Conservation (phyloP, 2,113 vertebrate species). For the Microtus montanus region DNA sequence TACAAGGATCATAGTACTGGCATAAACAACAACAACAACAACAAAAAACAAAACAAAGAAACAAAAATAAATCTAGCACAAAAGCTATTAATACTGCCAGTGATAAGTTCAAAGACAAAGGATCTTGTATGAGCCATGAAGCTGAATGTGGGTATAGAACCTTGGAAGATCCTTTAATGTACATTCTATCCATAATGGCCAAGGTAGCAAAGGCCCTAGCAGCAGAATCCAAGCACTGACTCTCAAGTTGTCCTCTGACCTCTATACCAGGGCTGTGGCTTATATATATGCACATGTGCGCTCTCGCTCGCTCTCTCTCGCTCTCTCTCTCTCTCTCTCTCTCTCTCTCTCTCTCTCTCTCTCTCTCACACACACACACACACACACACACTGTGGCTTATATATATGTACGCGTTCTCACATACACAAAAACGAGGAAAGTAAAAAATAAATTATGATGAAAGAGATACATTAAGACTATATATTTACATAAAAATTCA, state of each 20-base stretch:
- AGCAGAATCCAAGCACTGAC: background rate
- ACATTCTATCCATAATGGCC: conserved; percentile 11
- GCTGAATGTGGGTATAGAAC: background rate
- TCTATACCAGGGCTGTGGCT: background rate
- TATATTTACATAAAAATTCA: conserved; percentile 21
- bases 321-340: too few relatives aligned
- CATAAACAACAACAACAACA: background rate
- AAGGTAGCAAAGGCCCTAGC: background rate
- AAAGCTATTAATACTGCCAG: background rate
- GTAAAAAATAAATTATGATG: background rate
- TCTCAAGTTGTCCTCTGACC: background rate
- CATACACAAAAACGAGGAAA: background rate
- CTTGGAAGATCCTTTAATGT: background rate
- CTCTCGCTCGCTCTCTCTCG: background rate
- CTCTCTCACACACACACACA: too few relatives aligned
- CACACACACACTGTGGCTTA: background rate
- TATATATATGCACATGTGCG: background rate
- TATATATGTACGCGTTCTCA: background rate
- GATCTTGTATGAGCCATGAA: conserved; percentile 27
- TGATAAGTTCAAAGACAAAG: conserved; percentile 32
- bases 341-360: background rate
- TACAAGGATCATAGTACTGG: background rate
- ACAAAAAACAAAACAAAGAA: background rate
- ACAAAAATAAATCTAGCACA: background rate
- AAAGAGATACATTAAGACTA: background rate